Percentiles rank a stretch among this genome's conserved stretches.
Conservation (phyloP, 2,797 vertebrate genomes). For the Numenius phaeopus region DNA sequence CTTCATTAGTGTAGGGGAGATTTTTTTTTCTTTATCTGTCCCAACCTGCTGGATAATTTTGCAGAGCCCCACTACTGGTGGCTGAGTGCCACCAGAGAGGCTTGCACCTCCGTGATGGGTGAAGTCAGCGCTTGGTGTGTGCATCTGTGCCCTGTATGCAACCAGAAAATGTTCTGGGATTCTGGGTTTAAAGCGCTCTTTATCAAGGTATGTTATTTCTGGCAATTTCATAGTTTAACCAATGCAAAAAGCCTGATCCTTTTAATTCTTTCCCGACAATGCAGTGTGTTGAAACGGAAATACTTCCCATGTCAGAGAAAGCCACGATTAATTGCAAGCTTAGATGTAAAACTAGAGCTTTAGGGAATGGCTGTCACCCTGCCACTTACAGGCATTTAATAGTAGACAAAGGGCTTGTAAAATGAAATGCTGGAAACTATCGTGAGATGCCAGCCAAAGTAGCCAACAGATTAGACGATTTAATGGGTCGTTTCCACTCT, state of each 20-base stretch:
- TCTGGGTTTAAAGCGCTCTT: not conserved
- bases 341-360: not conserved
- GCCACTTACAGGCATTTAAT: not conserved
- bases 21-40: not conserved
- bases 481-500: not conserved
- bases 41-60: not conserved
- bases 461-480: not conserved
- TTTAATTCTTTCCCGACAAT: not conserved
- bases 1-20: not conserved
- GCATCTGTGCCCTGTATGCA: not conserved
- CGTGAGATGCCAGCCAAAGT: not conserved
- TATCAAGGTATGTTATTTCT: not conserved
- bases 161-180: not conserved
- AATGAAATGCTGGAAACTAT: not conserved
- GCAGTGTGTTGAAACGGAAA: constrained; percentile 6
- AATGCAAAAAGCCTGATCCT: not conserved
- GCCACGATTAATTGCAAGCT: constrained; percentile 1
- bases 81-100: not conserved
- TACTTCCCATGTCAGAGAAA: not conserved
- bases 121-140: not conserved
- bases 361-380: not conserved
- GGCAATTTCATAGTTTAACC: not conserved
- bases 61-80: not conserved
- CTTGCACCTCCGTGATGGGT: not conserved
- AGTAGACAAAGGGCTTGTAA: not conserved